Evolutionary conservation across 2,888 invertebrate genomes (phyloP).

Genomic region (Colletes collaris): DNA sequence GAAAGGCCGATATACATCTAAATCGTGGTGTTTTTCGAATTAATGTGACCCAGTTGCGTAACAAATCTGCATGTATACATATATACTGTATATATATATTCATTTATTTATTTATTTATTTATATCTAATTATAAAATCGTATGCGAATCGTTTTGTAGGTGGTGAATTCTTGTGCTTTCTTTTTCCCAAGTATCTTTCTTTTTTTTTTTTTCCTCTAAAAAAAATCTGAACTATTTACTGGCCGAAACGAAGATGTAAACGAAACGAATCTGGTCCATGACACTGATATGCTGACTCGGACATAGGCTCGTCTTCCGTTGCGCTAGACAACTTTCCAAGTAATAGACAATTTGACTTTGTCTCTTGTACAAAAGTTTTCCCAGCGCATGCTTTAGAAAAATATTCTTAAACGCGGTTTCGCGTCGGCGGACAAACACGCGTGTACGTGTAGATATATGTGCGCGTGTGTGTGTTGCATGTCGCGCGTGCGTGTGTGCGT

Average conservation of each 20-base stretch:
- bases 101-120: slow-evolving; percentile 49
- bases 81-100: slow-evolving; percentile 49
- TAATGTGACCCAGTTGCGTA: slow-evolving; percentile 69
- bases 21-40: slow-evolving; percentile 78
- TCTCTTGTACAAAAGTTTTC: slow-evolving; percentile 40
- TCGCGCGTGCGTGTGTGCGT: not conserved
- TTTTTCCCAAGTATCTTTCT: slow-evolving; percentile 13
- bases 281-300: slow-evolving; percentile 75
- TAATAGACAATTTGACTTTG: slow-evolving; percentile 31
- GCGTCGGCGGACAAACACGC: slow-evolving; percentile 27
- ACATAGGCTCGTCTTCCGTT: slow-evolving; percentile 48
- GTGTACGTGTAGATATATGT: not conserved
- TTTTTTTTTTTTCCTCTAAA: slow-evolving; percentile 9
- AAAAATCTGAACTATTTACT: slow-evolving; percentile 41
- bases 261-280: slow-evolving; percentile 69
- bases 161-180: slow-evolving; percentile 49
- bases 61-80: slow-evolving; percentile 66
- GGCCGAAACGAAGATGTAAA: slow-evolving; percentile 41
- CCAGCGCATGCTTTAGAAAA: slow-evolving; percentile 49
- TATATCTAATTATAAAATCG: slow-evolving; percentile 62
- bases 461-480: not conserved
- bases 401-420: slow-evolving; percentile 51
- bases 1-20: slow-evolving; percentile 82
- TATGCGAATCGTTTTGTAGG: slow-evolving; percentile 52
- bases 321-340: slow-evolving; percentile 57